Percentiles rank a stretch among this genome's conserved stretches.
Evolutionary conservation across 1,140 invertebrate genomes (phyloP).

Genomic region (Monochamus saltuarius): DNA sequence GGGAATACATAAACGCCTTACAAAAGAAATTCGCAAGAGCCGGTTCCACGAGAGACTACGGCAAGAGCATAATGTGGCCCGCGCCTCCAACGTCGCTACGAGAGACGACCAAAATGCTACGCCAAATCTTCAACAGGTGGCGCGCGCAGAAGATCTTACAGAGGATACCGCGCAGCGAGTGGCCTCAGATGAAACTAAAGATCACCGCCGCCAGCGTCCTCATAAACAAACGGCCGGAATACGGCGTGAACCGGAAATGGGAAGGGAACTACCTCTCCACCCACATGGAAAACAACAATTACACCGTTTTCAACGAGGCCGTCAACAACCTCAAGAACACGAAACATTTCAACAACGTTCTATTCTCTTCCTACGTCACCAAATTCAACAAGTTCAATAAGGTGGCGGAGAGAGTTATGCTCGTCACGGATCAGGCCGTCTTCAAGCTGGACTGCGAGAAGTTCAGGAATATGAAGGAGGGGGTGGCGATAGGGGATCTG

Average conservation of each 20-base stretch:
- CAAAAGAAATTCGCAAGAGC: conserved; percentile 62
- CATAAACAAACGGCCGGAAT: conserved; percentile 71
- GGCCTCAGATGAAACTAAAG: conserved; percentile 81
- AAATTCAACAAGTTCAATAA: conserved; percentile 81
- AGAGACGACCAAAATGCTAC: conserved; percentile 60
- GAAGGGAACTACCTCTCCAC: conserved; percentile 86
- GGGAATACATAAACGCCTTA: conserved; percentile 74
- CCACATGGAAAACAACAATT: conserved; percentile 75
- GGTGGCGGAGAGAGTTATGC: conserved; percentile 81
- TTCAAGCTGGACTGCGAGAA: conserved; percentile 87
- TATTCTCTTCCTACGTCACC: conserved; percentile 64
- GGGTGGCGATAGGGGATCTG: conserved; percentile 56
- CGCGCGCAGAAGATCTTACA: conserved; percentile 81
- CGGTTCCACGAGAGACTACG: conserved; percentile 68
- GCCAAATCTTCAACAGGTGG: conserved; percentile 76
- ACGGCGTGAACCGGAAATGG: conserved; percentile 86
- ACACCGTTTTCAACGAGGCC: conserved; percentile 68
- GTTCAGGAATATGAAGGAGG: conserved; percentile 86
- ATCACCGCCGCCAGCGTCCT: conserved; percentile 80
- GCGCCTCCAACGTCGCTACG: conserved; percentile 67
- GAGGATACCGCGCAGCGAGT: conserved; percentile 76
- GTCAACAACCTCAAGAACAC: conserved; percentile 69
- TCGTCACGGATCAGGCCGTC: conserved; percentile 84
- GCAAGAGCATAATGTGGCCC: conserved; percentile 81
- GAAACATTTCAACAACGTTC: conserved; percentile 68